Evolutionary conservation across 1,140 invertebrate genomes (phyloP), one percentile per base, ranked within the genome.

Genomic region (Orchesella cincta): DNA sequence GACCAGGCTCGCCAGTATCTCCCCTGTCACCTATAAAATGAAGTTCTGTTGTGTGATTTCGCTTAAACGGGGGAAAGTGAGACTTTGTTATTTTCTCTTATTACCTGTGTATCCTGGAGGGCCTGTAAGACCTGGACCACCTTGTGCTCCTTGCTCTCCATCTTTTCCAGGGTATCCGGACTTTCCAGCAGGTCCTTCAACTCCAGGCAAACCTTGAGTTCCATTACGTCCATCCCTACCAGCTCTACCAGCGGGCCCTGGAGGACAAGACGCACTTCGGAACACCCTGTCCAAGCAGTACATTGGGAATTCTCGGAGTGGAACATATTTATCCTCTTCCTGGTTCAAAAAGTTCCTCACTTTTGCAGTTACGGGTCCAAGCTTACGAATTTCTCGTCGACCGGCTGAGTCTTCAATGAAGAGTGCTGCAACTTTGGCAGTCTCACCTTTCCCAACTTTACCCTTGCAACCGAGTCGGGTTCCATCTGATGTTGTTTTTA

Each of bases 241-340:
- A 5, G 12, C 14, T 67, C 3, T n/a, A n/a, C 34, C 70, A 23
- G 20, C 1, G 5, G 70, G 33, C 16, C 74, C 74, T 23, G 74
- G 74, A 29, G 74, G 74, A 70, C 74, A 76, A 29, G 33, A 23
- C 23, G 54, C n/a, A 14, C 34, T 76, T 3, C 26, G 67, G 34
- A 76, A 62, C n/a, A 76, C 39, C 20, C 54, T 29, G 18, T 76
- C 62, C 36, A 76, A 28, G 35, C 74, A 76, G n/a, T 26, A 39
- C 39, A 76, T 26, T 39, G 74, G 74, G 39, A 64, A 76, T 18
- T 76, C 14, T 16, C 74, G 33, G 5, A 76, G 36, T 26, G 74
- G 74, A 20, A 76, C 34, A 26, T 76, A 76, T 57, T 76, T 26
- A 26, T 76, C 62, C 26, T 67, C 35, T 39, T 76, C 74, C 29